These are phyloP conservation scores for Apus apus DNA, from an alignment of 2,113 vertebrate species.

Conservation along the genomic window DNA sequence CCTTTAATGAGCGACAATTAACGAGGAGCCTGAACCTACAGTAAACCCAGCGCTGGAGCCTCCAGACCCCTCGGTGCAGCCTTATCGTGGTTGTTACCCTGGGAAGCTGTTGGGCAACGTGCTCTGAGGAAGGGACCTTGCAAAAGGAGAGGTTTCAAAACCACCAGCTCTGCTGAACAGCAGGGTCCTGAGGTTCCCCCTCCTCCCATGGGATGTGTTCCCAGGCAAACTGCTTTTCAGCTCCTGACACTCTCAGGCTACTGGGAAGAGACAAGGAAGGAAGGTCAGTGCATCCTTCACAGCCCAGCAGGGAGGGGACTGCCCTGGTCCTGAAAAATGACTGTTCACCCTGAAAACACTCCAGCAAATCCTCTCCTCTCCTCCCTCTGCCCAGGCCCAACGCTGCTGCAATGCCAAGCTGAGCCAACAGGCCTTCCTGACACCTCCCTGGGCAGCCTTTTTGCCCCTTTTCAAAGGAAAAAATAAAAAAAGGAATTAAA, in stretches of 20 bases:
- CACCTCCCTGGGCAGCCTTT: background rate
- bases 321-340: background rate
- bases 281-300: background rate
- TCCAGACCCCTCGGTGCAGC: background rate
- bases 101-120: background rate
- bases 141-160: background rate
- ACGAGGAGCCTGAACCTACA: background rate
- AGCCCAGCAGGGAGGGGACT: background rate
- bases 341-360: background rate
- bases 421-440: background rate
- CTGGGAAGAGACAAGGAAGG: background rate
- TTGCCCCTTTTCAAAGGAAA: background rate
- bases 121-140: background rate
- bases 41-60: background rate
- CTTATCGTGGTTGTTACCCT: background rate
- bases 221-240: background rate
- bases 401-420: accelerated
- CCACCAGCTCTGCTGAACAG: background rate
- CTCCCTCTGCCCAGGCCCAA: background rate
- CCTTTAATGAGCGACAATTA: background rate
- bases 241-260: background rate
- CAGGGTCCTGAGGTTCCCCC: background rate
- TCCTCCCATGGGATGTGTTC: background rate
- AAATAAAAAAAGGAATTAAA: background rate
- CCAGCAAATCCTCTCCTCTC: accelerated